Evolutionary conservation across 2,797 vertebrate genomes (phyloP), one percentile per base, ranked within the genome.

Genomic region (Pseudochirops corinnae): DNA sequence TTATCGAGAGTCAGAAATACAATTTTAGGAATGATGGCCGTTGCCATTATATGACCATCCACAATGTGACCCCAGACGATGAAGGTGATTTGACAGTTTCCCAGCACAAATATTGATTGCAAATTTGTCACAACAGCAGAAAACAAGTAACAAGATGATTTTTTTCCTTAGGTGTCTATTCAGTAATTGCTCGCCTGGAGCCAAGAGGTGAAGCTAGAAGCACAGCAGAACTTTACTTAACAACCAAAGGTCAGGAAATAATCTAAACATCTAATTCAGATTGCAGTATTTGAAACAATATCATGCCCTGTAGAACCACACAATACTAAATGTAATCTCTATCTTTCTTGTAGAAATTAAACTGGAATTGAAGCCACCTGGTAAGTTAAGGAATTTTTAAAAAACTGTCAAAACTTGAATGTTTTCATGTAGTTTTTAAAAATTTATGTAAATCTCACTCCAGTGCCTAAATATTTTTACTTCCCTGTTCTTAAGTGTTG

Each of bases 31-130:
- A 99, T 46, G 99, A 99, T 97, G 99, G 99, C 28, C 99, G 99
- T 96, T 99, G 99, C 97, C 99, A 99, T 98, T 99, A 99, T 97
- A 99, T 99, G 99, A 99, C 99, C 96, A 99, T 99, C 98, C 99
- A 99, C 98, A 99, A 99, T 0, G 99, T 99, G 97, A 99, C 99
- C 95, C 99, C 99, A 55, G 99, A 99, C 96, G 99, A 99, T 5
- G 99, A 99, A 99, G 99, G 99, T 99, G 99, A 99, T 98, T 98
- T 33, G 93, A 91, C 12, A 21, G 46, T 92, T 93, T 33, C 87
- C 24, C n/a, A 46, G 2, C 7, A 87, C 67, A 90, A 33, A 58
- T 52, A 26, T 82, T 67, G 13, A 95, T 96, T 93, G 11, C 31
- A 92, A 52, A 60, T 31, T 46, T 62, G 28, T 33, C 55, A 21